A percentile compares a stretch with the other conserved stretches of the same genome.
phyloP scores from a whole-genome alignment of 2,888 invertebrate genomes.

The Eupeodes latifasciatus region DNA sequence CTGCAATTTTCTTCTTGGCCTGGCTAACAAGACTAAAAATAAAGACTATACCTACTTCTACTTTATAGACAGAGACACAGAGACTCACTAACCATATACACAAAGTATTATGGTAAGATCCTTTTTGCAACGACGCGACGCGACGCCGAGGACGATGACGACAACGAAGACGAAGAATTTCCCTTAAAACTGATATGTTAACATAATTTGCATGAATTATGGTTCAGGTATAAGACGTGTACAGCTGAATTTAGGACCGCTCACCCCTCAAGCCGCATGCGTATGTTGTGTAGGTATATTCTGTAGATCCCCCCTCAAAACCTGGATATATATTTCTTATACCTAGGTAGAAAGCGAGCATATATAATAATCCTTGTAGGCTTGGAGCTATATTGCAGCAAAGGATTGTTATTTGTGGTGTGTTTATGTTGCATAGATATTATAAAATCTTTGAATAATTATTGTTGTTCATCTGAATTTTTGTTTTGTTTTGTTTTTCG shows the following conservation, averaged over 20 bases:
- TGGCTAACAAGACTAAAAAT: neutral
- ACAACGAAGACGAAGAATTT: slow-evolving; percentile 65
- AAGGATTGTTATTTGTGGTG: slow-evolving; percentile 74
- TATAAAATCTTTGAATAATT: slow-evolving; percentile 73
- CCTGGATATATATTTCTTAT: slow-evolving; percentile 9
- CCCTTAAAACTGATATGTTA: slow-evolving; percentile 74
- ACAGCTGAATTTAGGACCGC: neutral
- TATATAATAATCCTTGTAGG: slow-evolving; percentile 70
- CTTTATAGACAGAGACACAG: neutral
- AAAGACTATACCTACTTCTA: too few relatives aligned
- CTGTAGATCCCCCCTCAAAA: neutral
- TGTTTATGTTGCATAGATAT: slow-evolving; percentile 43
- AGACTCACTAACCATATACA: neutral
- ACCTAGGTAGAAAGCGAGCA: neutral
- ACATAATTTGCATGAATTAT: slow-evolving; percentile 76
- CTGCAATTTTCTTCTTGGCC: slow-evolving; percentile 61
- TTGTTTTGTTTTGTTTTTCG: neutral
- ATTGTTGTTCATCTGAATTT: slow-evolving; percentile 65
- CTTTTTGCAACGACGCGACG: slow-evolving; percentile 42
- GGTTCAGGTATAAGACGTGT: slow-evolving; percentile 44
- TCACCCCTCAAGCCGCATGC: slow-evolving; percentile 21
- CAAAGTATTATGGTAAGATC: slow-evolving; percentile 33
- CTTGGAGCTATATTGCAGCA: slow-evolving; percentile 71
- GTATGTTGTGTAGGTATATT: slow-evolving; percentile 5
- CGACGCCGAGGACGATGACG: slow-evolving; percentile 31